A percentile compares a stretch with the other conserved stretches of the same genome.
phyloP scores from a whole-genome alignment of 2,797 vertebrate species.

The Sitta carolinensis region DNA sequence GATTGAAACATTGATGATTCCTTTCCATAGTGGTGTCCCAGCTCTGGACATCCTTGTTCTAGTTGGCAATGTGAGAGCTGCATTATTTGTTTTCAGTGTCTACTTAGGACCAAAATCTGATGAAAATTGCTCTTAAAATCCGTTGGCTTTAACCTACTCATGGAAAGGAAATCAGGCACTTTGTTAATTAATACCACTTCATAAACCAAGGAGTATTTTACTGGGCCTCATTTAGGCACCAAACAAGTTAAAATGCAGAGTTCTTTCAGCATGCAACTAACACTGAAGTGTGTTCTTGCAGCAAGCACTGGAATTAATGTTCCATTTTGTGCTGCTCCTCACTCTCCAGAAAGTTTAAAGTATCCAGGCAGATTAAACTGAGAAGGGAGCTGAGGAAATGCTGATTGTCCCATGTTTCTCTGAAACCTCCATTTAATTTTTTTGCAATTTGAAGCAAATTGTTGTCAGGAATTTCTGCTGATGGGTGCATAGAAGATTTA shows the following conservation, averaged over 20 bases:
- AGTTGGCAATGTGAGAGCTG: neutral
- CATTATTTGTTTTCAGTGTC: neutral
- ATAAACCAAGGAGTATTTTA: constrained; percentile 25
- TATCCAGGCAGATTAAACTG: constrained; percentile 11
- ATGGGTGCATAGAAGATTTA: neutral
- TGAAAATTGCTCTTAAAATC: neutral
- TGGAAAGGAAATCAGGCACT: neutral
- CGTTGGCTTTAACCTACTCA: neutral
- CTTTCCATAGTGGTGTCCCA: neutral
- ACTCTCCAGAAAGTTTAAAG: neutral
- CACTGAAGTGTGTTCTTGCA: constrained; percentile 13
- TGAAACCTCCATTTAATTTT: neutral
- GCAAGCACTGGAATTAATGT: neutral
- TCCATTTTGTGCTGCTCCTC: constrained; percentile 4
- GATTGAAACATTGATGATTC: neutral
- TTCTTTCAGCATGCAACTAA: neutral
- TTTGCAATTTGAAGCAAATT: neutral
- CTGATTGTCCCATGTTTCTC: neutral
- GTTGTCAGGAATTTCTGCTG: neutral
- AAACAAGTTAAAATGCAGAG: constrained; percentile 32
- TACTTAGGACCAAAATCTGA: neutral
- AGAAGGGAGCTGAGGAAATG: neutral
- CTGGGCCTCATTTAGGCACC: constrained; percentile 32
- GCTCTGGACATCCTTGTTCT: neutral
- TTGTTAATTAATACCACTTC: constrained; percentile 38